These are phyloP conservation scores for Coracias cyanogaster DNA, from an alignment of 2,797 vertebrate species.

Conservation along the genomic window DNA sequence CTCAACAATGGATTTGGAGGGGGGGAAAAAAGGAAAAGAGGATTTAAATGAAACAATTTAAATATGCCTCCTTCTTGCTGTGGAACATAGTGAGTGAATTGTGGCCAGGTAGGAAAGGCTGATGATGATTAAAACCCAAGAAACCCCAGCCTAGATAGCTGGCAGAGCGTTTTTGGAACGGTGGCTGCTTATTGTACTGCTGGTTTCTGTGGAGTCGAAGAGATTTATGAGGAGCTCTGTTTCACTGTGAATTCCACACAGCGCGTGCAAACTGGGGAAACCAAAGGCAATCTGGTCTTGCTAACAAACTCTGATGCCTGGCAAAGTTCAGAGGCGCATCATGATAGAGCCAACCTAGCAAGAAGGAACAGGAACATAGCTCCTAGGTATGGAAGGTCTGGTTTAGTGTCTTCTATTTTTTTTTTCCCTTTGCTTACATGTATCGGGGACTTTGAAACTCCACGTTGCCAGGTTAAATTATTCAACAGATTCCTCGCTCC, in stretches of 20 bases:
- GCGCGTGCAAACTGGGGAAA: not conserved
- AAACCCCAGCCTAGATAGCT: not conserved
- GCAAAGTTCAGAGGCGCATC: not conserved
- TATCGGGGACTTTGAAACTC: not conserved
- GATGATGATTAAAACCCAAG: not conserved
- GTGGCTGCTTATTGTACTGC: not conserved
- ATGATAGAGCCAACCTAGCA: not conserved
- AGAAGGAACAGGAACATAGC: not conserved
- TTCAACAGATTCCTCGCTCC: constrained; percentile 48
- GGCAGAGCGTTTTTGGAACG: not conserved
- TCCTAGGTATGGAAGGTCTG: not conserved
- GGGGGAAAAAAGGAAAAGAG: too few species aligned
- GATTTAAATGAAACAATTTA: not conserved
- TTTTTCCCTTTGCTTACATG: not conserved
- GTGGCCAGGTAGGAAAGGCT: not conserved
- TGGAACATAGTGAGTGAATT: not conserved
- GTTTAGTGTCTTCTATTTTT: not conserved
- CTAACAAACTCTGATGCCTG: not conserved
- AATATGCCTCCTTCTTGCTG: not conserved
- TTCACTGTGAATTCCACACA: not conserved
- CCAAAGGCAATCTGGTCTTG: not conserved
- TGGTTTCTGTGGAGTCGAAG: not conserved
- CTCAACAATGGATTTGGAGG: not conserved
- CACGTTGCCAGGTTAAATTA: constrained; percentile 50
- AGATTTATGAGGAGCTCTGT: not conserved